phyloP scores from a whole-genome alignment of 2,113 vertebrate species.

The Australoheros scitulus region DNA sequence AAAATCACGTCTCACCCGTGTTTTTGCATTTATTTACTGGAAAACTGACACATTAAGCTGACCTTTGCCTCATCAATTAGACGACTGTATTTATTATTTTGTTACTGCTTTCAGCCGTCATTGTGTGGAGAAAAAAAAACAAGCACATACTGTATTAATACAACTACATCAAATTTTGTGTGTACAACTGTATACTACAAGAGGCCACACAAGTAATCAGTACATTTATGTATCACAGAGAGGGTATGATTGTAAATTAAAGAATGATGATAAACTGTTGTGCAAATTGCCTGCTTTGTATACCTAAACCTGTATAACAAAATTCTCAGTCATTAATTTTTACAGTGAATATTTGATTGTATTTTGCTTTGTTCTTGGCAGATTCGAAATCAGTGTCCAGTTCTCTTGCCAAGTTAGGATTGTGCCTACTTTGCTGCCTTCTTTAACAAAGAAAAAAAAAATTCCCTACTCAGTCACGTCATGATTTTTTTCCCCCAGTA shows the following conservation, averaged over 20 bases:
- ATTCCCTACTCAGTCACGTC: neutral
- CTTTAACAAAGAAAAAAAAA: neutral
- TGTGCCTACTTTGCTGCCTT: neutral
- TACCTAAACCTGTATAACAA: neutral
- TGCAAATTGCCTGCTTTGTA: constrained; percentile 6
- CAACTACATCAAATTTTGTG: constrained; percentile 22
- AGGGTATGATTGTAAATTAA: constrained; percentile 67
- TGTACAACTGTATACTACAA: constrained; percentile 28
- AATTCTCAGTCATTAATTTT: neutral
- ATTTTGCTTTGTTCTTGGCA: neutral
- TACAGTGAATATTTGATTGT: neutral
- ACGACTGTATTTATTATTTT: neutral
- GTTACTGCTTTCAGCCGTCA: neutral
- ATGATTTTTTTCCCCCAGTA: neutral
- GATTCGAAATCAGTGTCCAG: neutral
- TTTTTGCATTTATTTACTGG: too few relatives aligned
- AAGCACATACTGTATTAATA: constrained; percentile 39
- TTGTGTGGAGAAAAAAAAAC: constrained; percentile 6
- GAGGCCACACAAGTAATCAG: constrained; percentile 28
- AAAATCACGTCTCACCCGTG: neutral
- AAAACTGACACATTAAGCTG: neutral
- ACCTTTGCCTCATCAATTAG: neutral
- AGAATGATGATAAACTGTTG: constrained; percentile 33
- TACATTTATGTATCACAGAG: constrained; percentile 48
- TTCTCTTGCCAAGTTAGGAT: neutral